A percentile compares a stretch with the other conserved stretches of the same genome.
Conservation (phyloP, 1,140 invertebrate species). For the Neoseiulus cucumeris region DNA sequence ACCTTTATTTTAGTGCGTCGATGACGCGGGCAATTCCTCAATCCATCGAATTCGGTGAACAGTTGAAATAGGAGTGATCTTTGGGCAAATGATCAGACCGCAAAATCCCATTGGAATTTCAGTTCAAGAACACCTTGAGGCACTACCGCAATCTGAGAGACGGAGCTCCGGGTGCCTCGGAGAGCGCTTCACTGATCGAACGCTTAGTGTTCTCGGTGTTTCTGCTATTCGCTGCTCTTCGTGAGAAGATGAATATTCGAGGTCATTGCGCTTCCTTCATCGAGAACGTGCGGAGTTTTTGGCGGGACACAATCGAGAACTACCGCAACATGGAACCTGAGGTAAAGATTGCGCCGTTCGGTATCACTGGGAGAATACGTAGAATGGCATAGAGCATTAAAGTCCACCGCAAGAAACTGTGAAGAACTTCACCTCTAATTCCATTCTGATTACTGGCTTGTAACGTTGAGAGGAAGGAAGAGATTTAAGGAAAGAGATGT, state of each 20-base stretch:
- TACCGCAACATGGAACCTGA: slow-evolving; percentile 9
- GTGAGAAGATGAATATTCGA: not conserved
- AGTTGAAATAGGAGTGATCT: no score
- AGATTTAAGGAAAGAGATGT: no score
- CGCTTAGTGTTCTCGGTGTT: not conserved
- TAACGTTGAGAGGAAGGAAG: no score
- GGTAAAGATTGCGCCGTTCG: not conserved
- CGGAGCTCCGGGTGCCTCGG: not conserved
- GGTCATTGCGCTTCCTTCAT: not conserved
- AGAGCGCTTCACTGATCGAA: slow-evolving; percentile 1
- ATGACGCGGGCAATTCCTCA: no score
- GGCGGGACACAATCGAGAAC: not conserved
- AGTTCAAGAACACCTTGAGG: not conserved
- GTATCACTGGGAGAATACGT: no score
- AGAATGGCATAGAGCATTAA: no score
- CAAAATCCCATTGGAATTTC: not conserved
- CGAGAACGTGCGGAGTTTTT: not conserved
- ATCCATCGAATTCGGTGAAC: no score
- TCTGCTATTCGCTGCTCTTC: not conserved
- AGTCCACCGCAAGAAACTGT: no score
- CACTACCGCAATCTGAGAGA: slow-evolving; percentile 4
- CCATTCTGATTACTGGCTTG: no score
- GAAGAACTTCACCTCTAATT: no score
- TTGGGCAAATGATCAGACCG: not conserved
- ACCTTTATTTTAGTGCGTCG: no score